A percentile compares a stretch with the other conserved stretches of the same genome.
Conservation (phyloP, 2,797 vertebrate genomes). For the Gymnothorax javanicus region DNA sequence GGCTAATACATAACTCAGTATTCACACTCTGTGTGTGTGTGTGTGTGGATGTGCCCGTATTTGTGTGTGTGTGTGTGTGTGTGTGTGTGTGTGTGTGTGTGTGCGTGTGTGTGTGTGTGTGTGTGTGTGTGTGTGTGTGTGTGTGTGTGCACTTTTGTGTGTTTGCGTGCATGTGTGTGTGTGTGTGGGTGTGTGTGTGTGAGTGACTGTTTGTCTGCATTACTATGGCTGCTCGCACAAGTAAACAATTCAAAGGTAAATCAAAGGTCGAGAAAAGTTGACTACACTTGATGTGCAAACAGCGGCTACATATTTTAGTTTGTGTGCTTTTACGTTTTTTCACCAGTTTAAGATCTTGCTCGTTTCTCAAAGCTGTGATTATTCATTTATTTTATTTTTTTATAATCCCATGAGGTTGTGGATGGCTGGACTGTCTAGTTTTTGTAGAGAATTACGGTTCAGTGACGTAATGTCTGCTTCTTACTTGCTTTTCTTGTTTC, state of each 20-base stretch:
- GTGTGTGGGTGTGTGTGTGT: not conserved
- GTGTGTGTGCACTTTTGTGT: too few species aligned
- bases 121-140: not conserved
- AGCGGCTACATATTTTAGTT: not conserved
- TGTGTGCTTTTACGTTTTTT: not conserved
- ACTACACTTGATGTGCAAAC: not conserved
- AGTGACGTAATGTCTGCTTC: too few species aligned
- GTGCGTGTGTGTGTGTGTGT: not conserved
- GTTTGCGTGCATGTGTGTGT: too few species aligned
- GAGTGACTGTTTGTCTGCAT: not conserved
- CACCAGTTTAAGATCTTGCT: not conserved
- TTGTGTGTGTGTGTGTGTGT: too few species aligned
- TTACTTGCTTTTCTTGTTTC: too few species aligned
- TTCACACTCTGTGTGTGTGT: too few species aligned
- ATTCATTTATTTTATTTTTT: not conserved
- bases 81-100: too few species aligned
- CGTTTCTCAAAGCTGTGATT: not conserved
- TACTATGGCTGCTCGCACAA: not conserved
- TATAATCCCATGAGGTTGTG: too few species aligned
- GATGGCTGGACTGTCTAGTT: too few species aligned
- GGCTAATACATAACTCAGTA: not conserved
- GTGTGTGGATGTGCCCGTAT: too few species aligned
- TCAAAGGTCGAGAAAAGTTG: not conserved
- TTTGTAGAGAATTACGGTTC: too few species aligned
- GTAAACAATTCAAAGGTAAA: not conserved